Evolutionary conservation across 2,797 vertebrate species (phyloP).

Genomic region (Botia kubotai): DNA sequence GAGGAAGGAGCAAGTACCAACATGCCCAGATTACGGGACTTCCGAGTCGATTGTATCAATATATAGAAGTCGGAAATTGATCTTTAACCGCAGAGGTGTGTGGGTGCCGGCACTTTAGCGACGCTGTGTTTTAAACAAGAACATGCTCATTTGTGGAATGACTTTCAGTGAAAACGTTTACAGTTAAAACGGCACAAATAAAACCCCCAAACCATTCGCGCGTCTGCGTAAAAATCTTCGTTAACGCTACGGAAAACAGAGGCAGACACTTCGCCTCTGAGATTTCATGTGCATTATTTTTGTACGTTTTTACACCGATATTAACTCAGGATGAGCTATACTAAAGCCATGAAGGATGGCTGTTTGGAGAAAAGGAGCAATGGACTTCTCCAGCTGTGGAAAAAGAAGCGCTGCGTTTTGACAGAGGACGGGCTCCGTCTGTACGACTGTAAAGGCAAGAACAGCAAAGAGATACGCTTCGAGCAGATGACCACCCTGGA

Average conservation of each 20-base stretch:
- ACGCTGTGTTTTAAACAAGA: not conserved
- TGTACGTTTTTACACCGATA: not conserved
- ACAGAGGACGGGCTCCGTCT: conserved; percentile 88
- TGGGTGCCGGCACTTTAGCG: not conserved
- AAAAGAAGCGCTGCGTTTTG: conserved; percentile 90
- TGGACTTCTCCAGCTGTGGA: conserved; percentile 93
- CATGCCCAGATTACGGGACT: conserved; percentile 76
- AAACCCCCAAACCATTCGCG: not conserved
- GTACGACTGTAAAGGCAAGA: conserved; percentile 68
- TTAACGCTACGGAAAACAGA: not conserved
- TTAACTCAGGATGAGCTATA: conserved; percentile 68
- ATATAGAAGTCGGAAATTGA: conserved; percentile 35
- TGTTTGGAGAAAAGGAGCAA: conserved; percentile 92
- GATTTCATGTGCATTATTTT: not conserved
- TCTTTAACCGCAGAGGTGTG: conserved; percentile 2
- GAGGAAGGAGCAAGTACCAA: conserved; percentile 80
- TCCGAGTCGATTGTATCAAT: conserved; percentile 17
- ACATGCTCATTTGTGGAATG: not conserved
- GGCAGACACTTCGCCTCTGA: not conserved
- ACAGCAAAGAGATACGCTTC: conserved; percentile 88
- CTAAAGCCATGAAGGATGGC: conserved; percentile 85
- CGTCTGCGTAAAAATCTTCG: not conserved
- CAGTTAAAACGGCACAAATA: conserved; percentile 4
- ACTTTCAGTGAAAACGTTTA: not conserved
- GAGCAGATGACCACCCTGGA: conserved; percentile 90